Conservation (phyloP, 92 coral and sea anemone genomes). For the Paramuricea clavata region DNA sequence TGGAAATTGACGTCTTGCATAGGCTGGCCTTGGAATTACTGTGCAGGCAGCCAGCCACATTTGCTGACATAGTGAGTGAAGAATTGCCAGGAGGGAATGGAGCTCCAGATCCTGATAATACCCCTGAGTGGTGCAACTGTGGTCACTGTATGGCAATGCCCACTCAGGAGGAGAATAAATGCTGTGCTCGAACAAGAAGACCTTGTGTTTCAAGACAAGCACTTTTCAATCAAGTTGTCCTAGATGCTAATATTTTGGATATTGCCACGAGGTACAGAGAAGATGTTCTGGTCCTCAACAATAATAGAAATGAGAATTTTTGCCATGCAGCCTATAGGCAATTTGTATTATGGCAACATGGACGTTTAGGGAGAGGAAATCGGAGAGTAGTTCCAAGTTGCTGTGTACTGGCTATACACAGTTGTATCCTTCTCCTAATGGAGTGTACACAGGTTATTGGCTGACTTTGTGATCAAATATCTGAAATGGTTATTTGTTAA, state of each 20-base stretch:
- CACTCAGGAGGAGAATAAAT: not conserved
- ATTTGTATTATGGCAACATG: constrained; percentile 34
- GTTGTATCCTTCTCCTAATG: constrained; percentile 12
- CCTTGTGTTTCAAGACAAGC: not conserved
- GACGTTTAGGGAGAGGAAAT: constrained; percentile 40
- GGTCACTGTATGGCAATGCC: not conserved
- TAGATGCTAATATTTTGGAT: constrained; percentile 51
- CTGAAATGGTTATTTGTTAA: too few species aligned
- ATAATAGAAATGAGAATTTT: constrained; percentile 52
- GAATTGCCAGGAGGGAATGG: not conserved
- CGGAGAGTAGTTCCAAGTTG: constrained; percentile 44
- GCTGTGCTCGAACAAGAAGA: not conserved
- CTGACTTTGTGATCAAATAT: too few species aligned
- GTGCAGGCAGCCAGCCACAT: not conserved
- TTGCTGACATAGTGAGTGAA: not conserved
- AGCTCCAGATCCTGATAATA: not conserved
- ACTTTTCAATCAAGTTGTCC: constrained; percentile 11
- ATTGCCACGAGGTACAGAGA: constrained; percentile 46
- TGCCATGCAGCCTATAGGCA: constrained; percentile 37
- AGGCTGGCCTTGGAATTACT: constrained; percentile 4
- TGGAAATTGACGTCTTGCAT: not conserved
- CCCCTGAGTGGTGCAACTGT: not conserved
- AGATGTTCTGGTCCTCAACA: constrained; percentile 42
- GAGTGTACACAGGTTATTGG: constrained; percentile 33
- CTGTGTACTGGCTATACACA: constrained; percentile 21